phyloP scores from a whole-genome alignment of 2,113 vertebrate genomes.

The Phrynosoma blainvillii region DNA sequence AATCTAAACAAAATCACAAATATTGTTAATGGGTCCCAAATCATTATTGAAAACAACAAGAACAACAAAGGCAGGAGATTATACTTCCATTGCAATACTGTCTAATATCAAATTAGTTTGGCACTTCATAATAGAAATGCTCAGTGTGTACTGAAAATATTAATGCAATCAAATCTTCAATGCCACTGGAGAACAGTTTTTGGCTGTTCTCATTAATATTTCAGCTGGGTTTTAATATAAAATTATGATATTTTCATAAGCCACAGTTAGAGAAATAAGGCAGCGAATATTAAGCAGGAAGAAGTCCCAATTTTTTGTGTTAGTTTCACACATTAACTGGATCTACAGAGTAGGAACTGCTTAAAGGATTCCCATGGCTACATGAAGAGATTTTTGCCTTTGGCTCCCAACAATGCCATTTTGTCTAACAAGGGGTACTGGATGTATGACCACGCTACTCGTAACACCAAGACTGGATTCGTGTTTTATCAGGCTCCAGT shows the following conservation, averaged over 20 bases:
- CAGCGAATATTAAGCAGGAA: background rate
- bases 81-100: constrained; percentile 9
- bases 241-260: background rate
- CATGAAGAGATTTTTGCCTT: background rate
- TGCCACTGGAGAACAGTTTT: background rate
- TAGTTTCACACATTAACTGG: background rate
- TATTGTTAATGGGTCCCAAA: constrained; percentile 1
- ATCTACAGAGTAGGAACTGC: background rate
- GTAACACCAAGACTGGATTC: too few relatives aligned
- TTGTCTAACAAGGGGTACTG: too few relatives aligned
- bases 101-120: constrained; percentile 35
- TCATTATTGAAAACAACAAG: constrained; percentile 10
- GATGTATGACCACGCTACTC: too few relatives aligned
- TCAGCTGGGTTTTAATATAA: background rate
- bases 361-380: background rate
- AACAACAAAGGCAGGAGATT: background rate
- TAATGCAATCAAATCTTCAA: background rate
- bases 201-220: background rate
- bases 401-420: background rate
- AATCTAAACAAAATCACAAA: constrained; percentile 30
- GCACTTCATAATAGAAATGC: background rate
- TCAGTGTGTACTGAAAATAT: constrained; percentile 2
- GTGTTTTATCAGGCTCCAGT: too few relatives aligned
- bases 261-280: background rate
- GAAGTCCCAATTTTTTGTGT: background rate